phyloP scores from a whole-genome alignment of 2,888 invertebrate species.

The Sarcophaga caerulescens region DNA sequence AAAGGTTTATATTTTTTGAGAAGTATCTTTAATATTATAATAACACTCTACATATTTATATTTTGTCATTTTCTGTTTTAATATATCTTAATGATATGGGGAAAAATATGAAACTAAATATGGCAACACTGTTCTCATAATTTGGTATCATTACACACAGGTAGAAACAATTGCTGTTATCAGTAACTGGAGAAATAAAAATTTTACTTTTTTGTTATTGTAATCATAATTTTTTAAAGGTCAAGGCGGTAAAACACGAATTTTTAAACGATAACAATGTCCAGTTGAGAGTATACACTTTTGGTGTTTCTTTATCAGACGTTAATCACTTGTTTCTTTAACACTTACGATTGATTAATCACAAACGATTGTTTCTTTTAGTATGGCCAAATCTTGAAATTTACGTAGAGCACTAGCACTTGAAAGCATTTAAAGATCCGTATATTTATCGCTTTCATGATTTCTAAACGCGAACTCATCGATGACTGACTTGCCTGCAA shows the following conservation, averaged over 20 bases:
- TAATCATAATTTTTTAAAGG: slow-evolving; percentile 34
- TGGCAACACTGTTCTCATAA: neutral
- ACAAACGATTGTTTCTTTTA: slow-evolving; percentile 2
- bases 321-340: neutral
- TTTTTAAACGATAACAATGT: slow-evolving; percentile 11
- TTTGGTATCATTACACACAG: neutral
- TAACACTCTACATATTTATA: too few relatives aligned
- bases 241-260: slow-evolving; percentile 31
- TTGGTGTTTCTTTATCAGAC: neutral
- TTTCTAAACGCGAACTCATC: slow-evolving; percentile 41
- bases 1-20: too few relatives aligned
- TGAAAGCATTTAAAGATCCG: slow-evolving; percentile 35
- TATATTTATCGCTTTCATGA: slow-evolving; percentile 52
- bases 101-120: neutral
- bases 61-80: too few relatives aligned
- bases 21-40: too few relatives aligned
- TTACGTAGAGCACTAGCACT: slow-evolving; percentile 8
- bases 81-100: too few relatives aligned
- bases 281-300: neutral
- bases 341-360: neutral
- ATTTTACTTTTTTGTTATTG: neutral
- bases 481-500: slow-evolving; percentile 41
- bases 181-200: neutral
- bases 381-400: slow-evolving; percentile 22
- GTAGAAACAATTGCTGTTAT: neutral